phyloP scores from a whole-genome alignment of 2,113 vertebrate genomes.

The Macaca mulatta region DNA sequence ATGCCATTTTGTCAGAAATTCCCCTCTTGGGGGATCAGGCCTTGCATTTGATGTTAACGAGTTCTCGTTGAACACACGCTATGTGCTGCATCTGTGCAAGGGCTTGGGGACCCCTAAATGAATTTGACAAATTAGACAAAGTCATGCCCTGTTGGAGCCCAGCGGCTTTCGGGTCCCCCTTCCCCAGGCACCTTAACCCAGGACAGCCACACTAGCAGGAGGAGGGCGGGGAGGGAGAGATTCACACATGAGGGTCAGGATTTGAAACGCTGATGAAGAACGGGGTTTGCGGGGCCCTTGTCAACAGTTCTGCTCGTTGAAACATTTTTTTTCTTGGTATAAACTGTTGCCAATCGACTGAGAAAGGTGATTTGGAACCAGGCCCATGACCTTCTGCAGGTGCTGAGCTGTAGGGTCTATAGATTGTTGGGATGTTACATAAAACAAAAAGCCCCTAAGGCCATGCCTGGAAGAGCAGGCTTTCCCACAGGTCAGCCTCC shows the following conservation, averaged over 20 bases:
- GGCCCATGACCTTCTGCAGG: background rate
- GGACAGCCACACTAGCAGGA: too few relatives aligned
- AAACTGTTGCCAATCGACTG: background rate
- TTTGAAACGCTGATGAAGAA: background rate
- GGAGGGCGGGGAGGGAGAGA: rapidly evolving
- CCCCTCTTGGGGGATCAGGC: background rate
- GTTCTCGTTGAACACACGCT: rapidly evolving
- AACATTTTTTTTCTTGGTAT: background rate
- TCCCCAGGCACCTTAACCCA: rapidly evolving
- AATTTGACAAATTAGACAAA: background rate
- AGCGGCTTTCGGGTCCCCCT: rapidly evolving
- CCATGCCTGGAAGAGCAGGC: background rate
- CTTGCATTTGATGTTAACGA: rapidly evolving
- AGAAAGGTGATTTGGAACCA: background rate
- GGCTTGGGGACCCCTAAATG: background rate
- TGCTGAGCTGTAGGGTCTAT: background rate
- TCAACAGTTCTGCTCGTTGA: rapidly evolving
- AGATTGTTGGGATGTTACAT: constrained; percentile 9
- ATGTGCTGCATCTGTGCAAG: rapidly evolving
- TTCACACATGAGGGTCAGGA: rapidly evolving
- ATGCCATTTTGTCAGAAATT: background rate
- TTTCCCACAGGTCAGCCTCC: background rate
- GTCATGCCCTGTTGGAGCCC: background rate
- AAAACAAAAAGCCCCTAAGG: background rate
- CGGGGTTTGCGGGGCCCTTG: rapidly evolving